These are phyloP conservation scores for Parauchenoglanis ngamensis DNA, from an alignment of 2,797 vertebrate genomes.

Conservation along the genomic window DNA sequence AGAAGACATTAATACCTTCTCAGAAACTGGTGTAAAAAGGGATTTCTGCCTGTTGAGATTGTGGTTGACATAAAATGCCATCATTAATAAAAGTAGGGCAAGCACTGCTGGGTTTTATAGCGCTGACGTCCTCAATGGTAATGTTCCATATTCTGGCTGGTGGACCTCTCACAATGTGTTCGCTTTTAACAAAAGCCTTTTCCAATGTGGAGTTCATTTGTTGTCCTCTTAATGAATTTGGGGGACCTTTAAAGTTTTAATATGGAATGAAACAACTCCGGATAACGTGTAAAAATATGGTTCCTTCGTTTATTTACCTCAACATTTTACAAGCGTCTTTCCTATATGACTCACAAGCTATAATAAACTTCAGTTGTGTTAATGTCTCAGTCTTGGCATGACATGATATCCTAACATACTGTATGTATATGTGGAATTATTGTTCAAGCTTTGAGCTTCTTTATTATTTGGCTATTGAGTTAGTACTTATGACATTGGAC, in stretches of 20 bases:
- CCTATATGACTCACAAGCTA: conserved; percentile 43
- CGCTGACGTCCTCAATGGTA: conserved; percentile 40
- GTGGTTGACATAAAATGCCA: conserved; percentile 16
- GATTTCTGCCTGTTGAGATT: conserved; percentile 3
- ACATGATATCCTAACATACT: conserved; percentile 3
- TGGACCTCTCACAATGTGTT: conserved; percentile 57
- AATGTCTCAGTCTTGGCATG: conserved; percentile 2
- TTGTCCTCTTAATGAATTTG: conserved; percentile 61
- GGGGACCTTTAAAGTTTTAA: conserved; percentile 56
- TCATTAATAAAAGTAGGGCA: conserved; percentile 17
- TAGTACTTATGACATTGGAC: background rate
- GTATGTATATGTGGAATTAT: background rate
- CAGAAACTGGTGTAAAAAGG: background rate
- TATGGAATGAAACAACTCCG: conserved; percentile 61
- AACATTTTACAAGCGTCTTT: conserved; percentile 53
- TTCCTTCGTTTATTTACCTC: conserved; percentile 60
- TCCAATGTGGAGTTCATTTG: conserved; percentile 68
- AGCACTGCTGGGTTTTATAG: conserved; percentile 28
- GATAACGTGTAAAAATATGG: conserved; percentile 58
- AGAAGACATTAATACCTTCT: conserved; percentile 25
- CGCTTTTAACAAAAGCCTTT: conserved; percentile 50
- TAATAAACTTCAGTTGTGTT: conserved; percentile 34
- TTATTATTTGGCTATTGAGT: background rate
- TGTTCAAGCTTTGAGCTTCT: background rate
- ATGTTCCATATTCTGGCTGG: conserved; percentile 60